Evolutionary conservation across 2,113 vertebrate species (phyloP).

Genomic region (Prolemur simus): DNA sequence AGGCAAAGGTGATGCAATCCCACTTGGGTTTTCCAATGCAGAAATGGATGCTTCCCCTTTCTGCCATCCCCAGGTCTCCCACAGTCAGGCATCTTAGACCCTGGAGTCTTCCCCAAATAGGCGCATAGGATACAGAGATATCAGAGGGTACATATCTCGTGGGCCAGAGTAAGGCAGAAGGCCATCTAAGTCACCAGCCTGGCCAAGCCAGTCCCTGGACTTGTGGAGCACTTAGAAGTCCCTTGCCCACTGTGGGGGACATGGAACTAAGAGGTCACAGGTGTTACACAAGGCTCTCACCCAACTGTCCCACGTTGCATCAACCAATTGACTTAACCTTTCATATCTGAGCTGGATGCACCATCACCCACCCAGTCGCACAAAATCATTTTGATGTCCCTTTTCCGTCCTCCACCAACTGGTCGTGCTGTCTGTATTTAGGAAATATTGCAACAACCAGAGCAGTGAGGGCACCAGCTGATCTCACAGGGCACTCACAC

Average conservation of each 20-base stretch:
- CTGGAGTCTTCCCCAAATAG: too few species aligned
- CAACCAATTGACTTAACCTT: neutral
- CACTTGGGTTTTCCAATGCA: neutral
- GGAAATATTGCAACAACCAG: neutral
- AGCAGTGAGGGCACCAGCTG: neutral
- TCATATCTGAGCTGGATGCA: neutral
- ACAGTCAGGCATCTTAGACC: too few species aligned
- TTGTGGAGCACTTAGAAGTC: neutral
- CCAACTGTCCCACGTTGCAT: neutral
- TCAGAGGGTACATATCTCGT: accelerated
- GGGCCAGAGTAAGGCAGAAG: neutral
- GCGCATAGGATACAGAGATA: accelerated
- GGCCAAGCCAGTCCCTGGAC: neutral
- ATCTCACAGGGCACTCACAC: neutral
- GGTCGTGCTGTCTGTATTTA: neutral
- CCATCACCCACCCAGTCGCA: neutral
- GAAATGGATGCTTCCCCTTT: neutral
- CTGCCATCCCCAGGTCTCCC: neutral
- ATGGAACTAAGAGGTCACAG: neutral
- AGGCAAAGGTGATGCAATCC: accelerated
- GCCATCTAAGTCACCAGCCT: neutral
- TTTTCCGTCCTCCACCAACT: too few species aligned
- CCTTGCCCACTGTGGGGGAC: neutral
- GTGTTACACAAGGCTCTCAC: too few species aligned
- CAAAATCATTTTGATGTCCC: too few species aligned